Evolutionary conservation across 2,888 invertebrate genomes (phyloP).

Genomic region (Mellilla xanthometata): DNA sequence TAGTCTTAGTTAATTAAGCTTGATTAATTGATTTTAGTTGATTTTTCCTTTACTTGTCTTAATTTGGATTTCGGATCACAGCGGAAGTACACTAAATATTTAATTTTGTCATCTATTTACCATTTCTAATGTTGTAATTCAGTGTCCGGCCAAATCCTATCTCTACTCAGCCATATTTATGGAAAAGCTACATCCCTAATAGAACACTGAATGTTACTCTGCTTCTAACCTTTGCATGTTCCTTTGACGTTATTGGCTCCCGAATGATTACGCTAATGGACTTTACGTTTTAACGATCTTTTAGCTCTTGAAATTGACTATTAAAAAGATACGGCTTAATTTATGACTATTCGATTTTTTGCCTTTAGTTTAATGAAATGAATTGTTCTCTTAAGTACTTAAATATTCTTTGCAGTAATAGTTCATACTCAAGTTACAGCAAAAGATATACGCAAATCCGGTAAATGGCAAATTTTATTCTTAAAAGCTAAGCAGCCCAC

Average conservation of each 20-base stretch:
- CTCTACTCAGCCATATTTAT: not conserved
- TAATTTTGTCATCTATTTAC: too few relatives aligned
- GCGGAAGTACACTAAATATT: too few relatives aligned
- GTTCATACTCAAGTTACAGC: conserved; percentile 1
- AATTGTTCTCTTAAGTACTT: conserved; percentile 54
- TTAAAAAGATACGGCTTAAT: conserved; percentile 73
- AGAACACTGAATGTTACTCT: conserved; percentile 35
- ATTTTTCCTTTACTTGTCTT: too few relatives aligned
- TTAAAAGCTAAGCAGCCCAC: too few relatives aligned
- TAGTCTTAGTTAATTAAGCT: too few relatives aligned
- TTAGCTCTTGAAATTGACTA: conserved; percentile 69
- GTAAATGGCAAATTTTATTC: too few relatives aligned
- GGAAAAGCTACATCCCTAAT: conserved; percentile 11
- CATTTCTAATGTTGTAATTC: too few relatives aligned
- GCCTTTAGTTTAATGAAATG: conserved; percentile 24
- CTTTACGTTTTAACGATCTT: conserved; percentile 67
- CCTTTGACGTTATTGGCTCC: conserved; percentile 69
- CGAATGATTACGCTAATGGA: conserved; percentile 76
- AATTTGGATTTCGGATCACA: too few relatives aligned
- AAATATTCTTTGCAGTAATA: conserved; percentile 11
- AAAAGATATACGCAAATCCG: too few relatives aligned
- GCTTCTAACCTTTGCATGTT: conserved; percentile 59
- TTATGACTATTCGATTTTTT: conserved; percentile 64
- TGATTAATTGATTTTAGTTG: too few relatives aligned
- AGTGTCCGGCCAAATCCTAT: not conserved